These are phyloP conservation scores for Somateria mollissima DNA, from an alignment of 2,797 vertebrate species.

Conservation along the genomic window DNA sequence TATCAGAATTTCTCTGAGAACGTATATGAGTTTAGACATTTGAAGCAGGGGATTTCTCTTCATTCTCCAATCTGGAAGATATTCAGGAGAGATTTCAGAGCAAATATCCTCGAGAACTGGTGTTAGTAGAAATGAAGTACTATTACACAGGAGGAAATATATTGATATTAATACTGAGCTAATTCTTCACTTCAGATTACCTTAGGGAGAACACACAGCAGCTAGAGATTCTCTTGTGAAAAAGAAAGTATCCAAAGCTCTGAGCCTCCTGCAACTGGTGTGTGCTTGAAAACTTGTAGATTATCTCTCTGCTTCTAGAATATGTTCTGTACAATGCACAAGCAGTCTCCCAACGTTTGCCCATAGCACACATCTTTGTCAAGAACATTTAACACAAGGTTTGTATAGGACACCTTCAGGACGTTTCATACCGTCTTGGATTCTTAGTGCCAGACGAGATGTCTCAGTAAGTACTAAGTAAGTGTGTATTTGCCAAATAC, in stretches of 20 bases:
- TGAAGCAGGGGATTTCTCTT: not conserved
- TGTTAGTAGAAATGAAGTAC: not conserved
- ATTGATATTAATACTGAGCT: not conserved
- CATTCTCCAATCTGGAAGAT: not conserved
- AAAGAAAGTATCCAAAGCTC: not conserved
- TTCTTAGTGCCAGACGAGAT: not conserved
- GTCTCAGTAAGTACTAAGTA: not conserved
- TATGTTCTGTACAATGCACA: fast-evolving
- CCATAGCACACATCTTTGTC: fast-evolving
- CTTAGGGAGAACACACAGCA: not conserved
- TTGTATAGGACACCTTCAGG: fast-evolving
- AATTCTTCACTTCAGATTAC: not conserved
- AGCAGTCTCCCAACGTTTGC: fast-evolving
- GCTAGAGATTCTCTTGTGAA: not conserved
- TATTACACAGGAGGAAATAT: not conserved
- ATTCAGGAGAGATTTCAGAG: not conserved
- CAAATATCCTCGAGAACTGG: fast-evolving
- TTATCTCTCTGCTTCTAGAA: not conserved
- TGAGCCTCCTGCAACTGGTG: not conserved
- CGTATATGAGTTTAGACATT: not conserved
- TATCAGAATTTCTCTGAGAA: not conserved
- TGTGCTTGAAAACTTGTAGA: not conserved
- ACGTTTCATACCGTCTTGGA: not conserved
- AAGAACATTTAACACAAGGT: fast-evolving
- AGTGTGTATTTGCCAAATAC: fast-evolving